Base-by-base conservation (phyloP, 64 coral and sea anemone genomes). In the Orbicella faveolata region DNA sequence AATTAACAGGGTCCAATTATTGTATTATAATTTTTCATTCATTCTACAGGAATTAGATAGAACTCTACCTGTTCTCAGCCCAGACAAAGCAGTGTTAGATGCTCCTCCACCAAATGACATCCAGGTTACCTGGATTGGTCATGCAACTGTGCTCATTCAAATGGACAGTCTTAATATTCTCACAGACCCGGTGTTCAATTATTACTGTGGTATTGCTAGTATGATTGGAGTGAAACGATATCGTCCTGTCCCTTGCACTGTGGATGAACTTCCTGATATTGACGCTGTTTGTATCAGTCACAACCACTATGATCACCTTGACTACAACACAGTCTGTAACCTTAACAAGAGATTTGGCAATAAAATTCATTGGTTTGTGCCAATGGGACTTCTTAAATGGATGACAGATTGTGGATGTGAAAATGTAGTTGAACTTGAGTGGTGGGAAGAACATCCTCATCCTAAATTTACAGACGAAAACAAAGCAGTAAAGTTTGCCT, bases 51-150 rank as follows among this genome's bases (percentile, higher is more conserved):
- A 81, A 53, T 54, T 96, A 57, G 68, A 93, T n/a, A 30, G 48
- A 59, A 92, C 83, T 86, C 87, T 96, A 15, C 94, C 94, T 63
- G 80, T 96, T 63, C 6, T 93, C 4, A 64, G 52, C 52, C 80
- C 90, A 76, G 41, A 89, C 25, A 69, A 21, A 30, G 66, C 78
- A 41, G 52, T 37, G 18, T 85, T 96, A n/a, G 51, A 89, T 11
- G 75, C 35, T 35, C 87, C 87, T 53, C 87, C 81, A 17, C 34
- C 53, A 3, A 74, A 93, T 76, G 54, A 25, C 13, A 41, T 96
- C 35, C 94, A 96, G 64, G 90, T 93, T 17, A 96, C 94, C 2
- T 96, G 94, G 94, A 93, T 96, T 76, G 94, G 94, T 86, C 94
- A 96, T 93, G 94, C 94, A 34, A 96, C 94, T 37, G 90, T 92